Base-by-base conservation (phyloP, 2,888 invertebrate species). In the Elysia crispata region DNA sequence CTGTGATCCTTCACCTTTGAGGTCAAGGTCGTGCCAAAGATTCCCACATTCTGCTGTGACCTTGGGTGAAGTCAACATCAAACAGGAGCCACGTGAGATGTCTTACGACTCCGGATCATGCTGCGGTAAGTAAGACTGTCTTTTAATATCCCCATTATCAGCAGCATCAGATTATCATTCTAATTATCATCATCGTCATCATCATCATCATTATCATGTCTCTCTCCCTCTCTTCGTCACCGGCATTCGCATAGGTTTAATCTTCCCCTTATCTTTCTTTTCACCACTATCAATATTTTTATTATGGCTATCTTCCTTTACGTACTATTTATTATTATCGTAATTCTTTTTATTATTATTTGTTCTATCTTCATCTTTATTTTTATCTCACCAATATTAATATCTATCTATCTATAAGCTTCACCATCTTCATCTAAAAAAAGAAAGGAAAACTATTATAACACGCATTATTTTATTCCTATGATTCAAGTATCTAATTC, bases 61-160 rank as follows among this genome's bases (percentile, higher is more conserved):
- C 25, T 78, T 85, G 25, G 76, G 83, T 28, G 77, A 85, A 25
- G 80, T 87, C 33, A 81, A 85, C 28, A 86, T 88, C 25, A 89
- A 88, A 76, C 87, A 88, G 73, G 89, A 89, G 76, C 88, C 89
- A 50, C 82, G 87, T 50, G 89, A 89, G 50, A 82, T 83, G 15
- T 83, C 83, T 11, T 87, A 84, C 76, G 88, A 89, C n/a, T 84
- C 83, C 28, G 83, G 85, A 83, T 78, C 80, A 75, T 83, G 79
- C 60, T 81, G 82, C 77, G 82, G 83, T 84, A 72, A 81, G 82
- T 69, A 25, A 11, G 41, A 41, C 41, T 41, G 11, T 41, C 41
- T 60, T 5, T 13, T 13, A 23, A 23, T 60, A 23, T 23, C 15
- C 15, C n/a, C 15, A 54, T 54, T 54, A 54, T 54, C n/a, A n/a